A percentile compares a stretch with the other conserved stretches of the same genome.
phyloP scores from a whole-genome alignment of 2,888 invertebrate genomes.

The Hartigia nigra region DNA sequence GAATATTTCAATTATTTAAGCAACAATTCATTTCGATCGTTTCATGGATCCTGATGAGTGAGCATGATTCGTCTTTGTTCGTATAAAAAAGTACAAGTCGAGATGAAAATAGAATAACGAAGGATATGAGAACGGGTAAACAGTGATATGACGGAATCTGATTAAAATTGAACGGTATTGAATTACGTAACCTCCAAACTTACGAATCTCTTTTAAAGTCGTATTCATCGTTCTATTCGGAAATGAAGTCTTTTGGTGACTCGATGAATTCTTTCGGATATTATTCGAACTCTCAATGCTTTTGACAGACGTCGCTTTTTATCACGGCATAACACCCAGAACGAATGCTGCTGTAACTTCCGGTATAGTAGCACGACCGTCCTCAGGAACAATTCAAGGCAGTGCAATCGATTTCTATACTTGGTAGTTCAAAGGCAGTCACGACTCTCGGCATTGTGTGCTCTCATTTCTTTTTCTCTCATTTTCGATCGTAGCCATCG shows the following conservation, averaged over 20 bases:
- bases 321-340: neutral
- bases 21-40: neutral
- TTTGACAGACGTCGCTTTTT: neutral
- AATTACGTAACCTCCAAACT: neutral
- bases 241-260: neutral
- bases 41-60: neutral
- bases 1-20: neutral
- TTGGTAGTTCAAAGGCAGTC: neutral
- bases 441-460: neutral
- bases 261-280: neutral
- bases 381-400: constrained; percentile 22
- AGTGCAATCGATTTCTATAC: constrained; percentile 30
- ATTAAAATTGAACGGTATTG: neutral
- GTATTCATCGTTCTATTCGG: neutral
- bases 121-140: neutral
- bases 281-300: neutral
- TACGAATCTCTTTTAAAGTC: neutral
- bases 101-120: neutral
- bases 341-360: neutral
- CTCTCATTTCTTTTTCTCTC: constrained; percentile 13
- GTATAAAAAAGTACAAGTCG: neutral
- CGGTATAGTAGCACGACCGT: neutral
- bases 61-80: neutral
- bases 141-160: neutral
- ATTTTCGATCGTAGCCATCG: neutral